These are phyloP conservation scores for Sebastes paucispinis DNA, from an alignment of 2,797 vertebrate genomes.

Conservation along the genomic window DNA sequence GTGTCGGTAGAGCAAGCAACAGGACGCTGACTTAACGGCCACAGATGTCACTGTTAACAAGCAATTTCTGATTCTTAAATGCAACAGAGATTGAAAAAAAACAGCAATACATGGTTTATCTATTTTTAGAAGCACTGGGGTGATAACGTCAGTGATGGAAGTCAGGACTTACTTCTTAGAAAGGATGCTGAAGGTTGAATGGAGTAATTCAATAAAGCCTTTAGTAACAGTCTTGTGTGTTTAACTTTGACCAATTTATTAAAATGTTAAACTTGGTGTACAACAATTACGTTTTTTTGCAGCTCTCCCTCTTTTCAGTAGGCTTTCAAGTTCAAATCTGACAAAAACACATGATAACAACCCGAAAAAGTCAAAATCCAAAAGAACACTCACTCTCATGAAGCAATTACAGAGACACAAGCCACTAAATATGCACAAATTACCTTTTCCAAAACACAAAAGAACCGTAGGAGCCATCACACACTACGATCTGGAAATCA, in stretches of 20 bases:
- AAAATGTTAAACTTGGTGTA: conserved; percentile 20
- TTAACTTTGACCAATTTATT: conserved; percentile 12
- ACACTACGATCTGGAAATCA: conserved; percentile 33
- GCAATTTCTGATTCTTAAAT: not conserved
- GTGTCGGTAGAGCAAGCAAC: no score
- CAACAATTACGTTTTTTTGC: conserved; percentile 30
- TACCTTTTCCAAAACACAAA: conserved; percentile 64
- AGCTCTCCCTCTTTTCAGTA: conserved; percentile 33
- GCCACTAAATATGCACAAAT: conserved; percentile 51
- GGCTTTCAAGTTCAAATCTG: conserved; percentile 47
- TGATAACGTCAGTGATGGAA: not conserved
- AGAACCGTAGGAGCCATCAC: conserved; percentile 56
- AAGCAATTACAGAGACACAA: conserved; percentile 51
- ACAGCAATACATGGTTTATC: not conserved
- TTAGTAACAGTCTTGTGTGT: not conserved
- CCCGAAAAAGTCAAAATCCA: conserved; percentile 36
- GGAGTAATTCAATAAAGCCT: conserved; percentile 1
- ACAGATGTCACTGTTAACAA: no score
- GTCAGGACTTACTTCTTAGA: not conserved
- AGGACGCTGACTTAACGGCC: no score
- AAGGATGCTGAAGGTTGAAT: not conserved
- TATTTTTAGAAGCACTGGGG: not conserved
- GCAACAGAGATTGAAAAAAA: not conserved
- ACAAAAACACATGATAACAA: conserved; percentile 28
- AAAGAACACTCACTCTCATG: conserved; percentile 30